These are phyloP conservation scores for Myanophis thanlyinensis DNA, from an alignment of 2,113 vertebrate species.

Conservation along the genomic window DNA sequence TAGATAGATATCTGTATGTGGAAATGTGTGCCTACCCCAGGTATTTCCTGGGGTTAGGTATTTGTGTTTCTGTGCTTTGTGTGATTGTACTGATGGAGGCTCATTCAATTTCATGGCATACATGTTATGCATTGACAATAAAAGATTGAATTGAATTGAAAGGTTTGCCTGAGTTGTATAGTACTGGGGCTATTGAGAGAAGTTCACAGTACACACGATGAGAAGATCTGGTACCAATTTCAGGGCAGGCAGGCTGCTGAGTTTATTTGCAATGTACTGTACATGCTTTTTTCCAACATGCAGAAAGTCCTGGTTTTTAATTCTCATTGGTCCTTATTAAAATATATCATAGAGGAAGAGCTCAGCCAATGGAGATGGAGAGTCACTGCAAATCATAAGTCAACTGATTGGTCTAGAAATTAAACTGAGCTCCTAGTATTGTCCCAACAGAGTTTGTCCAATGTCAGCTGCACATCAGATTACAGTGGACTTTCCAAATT, in stretches of 20 bases:
- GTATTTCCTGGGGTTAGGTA: too few species aligned
- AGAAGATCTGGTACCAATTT: not conserved
- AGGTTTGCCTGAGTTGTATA: not conserved
- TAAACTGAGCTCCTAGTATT: not conserved
- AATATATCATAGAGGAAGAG: not conserved
- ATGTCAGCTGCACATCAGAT: not conserved
- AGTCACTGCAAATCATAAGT: not conserved
- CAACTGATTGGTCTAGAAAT: not conserved
- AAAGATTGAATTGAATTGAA: too few species aligned
- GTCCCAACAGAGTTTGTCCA: not conserved
- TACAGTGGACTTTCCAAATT: not conserved
- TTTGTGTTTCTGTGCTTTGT: too few species aligned
- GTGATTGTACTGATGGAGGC: too few species aligned
- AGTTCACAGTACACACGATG: not conserved
- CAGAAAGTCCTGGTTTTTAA: not conserved
- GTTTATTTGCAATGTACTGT: not conserved
- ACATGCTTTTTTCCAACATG: not conserved
- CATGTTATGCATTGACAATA: too few species aligned
- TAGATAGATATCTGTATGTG: too few species aligned
- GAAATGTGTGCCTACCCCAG: too few species aligned
- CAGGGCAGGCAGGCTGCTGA: not conserved
- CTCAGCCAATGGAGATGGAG: not conserved
- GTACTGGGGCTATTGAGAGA: not conserved
- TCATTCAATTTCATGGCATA: too few species aligned
- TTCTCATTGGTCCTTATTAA: not conserved